Evolutionary conservation across 2,113 vertebrate species (phyloP).

Genomic region (Propithecus coquereli): DNA sequence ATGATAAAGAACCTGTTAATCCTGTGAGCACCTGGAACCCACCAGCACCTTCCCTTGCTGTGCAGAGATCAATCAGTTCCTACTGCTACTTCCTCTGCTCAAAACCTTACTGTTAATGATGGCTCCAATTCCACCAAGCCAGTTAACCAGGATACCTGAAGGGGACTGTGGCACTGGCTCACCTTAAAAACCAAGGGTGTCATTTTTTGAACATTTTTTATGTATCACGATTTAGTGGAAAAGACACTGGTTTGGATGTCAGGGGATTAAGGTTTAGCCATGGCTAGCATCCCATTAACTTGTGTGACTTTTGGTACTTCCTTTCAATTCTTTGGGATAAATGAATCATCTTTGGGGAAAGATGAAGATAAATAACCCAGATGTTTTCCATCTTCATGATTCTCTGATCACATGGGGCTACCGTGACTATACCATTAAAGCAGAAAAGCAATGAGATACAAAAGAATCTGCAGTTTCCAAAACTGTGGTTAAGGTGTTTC

Average conservation of each 20-base stretch:
- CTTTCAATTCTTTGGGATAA: not conserved
- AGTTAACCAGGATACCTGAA: not conserved
- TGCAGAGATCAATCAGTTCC: not conserved
- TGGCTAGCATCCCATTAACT: not conserved
- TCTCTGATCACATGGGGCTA: not conserved
- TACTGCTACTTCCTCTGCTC: not conserved
- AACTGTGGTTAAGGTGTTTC: constrained; percentile 1
- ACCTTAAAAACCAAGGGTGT: not conserved
- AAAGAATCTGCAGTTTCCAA: not conserved
- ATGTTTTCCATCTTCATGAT: not conserved
- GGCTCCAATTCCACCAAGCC: not conserved
- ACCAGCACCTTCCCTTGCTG: not conserved
- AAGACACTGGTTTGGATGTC: not conserved
- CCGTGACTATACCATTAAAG: not conserved
- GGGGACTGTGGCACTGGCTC: not conserved
- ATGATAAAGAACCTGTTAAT: not conserved
- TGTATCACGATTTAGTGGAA: not conserved
- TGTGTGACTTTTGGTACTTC: not conserved
- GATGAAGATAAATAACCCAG: constrained; percentile 31
- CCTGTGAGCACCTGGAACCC: not conserved
- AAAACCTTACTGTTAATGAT: not conserved
- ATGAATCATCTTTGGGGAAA: not conserved
- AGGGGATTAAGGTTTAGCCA: not conserved
- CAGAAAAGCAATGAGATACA: not conserved
- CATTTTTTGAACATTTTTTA: not conserved